Percentiles rank a stretch among this genome's conserved stretches.
Evolutionary conservation across 1,140 invertebrate genomes (phyloP).

Genomic region (Zaprionus kolodkinae): DNA sequence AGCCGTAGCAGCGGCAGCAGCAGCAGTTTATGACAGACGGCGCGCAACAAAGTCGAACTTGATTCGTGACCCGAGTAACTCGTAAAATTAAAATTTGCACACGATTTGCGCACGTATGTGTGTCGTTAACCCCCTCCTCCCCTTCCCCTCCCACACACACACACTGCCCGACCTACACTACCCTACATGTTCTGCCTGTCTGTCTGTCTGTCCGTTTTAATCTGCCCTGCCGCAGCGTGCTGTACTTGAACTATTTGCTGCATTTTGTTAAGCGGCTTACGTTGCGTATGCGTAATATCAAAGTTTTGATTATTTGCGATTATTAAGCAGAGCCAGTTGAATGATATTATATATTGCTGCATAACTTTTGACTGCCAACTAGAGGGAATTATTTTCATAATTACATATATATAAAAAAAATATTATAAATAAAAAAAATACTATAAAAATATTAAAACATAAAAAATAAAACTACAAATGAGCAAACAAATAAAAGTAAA

Average conservation of each 20-base stretch:
- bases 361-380: neutral
- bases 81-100: constrained; percentile 76
- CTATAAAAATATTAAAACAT: too few relatives aligned
- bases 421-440: too few relatives aligned
- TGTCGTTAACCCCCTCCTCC: neutral
- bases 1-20: neutral
- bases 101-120: constrained; percentile 47
- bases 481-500: too few relatives aligned
- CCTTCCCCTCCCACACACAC: neutral
- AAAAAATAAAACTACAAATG: too few relatives aligned
- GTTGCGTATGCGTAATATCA: neutral
- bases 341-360: neutral
- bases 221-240: neutral
- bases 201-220: neutral
- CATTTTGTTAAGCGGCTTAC: constrained; percentile 5
- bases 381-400: neutral
- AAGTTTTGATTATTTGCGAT: neutral
- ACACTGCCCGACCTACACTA: too few relatives aligned
- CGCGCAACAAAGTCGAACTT: constrained; percentile 50
- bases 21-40: constrained; percentile 65
- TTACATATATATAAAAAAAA: too few relatives aligned
- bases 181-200: neutral
- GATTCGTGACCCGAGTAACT: constrained; percentile 39
- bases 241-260: constrained; percentile 2
- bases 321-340: neutral